phyloP scores from a whole-genome alignment of 37 sponge, comb jelly and placozoan genomes.

The Theonella swinhoei region DNA sequence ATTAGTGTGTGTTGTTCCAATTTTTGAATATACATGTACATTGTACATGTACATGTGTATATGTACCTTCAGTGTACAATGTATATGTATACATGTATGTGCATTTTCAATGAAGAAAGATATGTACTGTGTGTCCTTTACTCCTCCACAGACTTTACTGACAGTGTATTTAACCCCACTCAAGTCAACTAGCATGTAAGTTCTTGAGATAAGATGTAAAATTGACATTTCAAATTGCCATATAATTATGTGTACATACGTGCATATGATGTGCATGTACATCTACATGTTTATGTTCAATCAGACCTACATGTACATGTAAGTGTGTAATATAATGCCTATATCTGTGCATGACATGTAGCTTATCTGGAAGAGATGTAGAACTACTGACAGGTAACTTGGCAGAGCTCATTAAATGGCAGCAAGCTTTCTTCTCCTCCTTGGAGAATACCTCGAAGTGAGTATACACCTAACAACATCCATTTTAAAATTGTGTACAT shows the following conservation, averaged over 20 bases:
- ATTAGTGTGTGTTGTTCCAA: too few relatives aligned
- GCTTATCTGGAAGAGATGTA: conserved; percentile 25
- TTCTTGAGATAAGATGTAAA: too few relatives aligned
- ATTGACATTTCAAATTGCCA: too few relatives aligned
- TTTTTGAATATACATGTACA: neutral
- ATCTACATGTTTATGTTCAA: too few relatives aligned
- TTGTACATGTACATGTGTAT: neutral
- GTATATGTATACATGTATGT: neutral
- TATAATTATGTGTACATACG: too few relatives aligned
- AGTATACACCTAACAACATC: too few relatives aligned
- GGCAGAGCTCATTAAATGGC: conserved; percentile 58
- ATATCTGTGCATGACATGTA: neutral
- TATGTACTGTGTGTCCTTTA: neutral
- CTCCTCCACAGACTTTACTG: conserved; percentile 53
- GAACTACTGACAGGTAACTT: conserved; percentile 65
- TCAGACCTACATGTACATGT: too few relatives aligned
- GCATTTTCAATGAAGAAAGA: neutral
- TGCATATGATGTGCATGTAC: too few relatives aligned
- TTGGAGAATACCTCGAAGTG: neutral
- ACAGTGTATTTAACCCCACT: conserved; percentile 64
- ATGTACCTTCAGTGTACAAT: neutral
- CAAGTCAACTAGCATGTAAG: conserved; percentile 75
- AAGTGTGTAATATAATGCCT: neutral
- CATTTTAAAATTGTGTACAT: too few relatives aligned
- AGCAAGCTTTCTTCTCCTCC: conserved; percentile 49